Evolutionary conservation across 2,113 vertebrate species (phyloP), one percentile per base, ranked within the genome.

Genomic region (Hemiscyllium ocellatum): DNA sequence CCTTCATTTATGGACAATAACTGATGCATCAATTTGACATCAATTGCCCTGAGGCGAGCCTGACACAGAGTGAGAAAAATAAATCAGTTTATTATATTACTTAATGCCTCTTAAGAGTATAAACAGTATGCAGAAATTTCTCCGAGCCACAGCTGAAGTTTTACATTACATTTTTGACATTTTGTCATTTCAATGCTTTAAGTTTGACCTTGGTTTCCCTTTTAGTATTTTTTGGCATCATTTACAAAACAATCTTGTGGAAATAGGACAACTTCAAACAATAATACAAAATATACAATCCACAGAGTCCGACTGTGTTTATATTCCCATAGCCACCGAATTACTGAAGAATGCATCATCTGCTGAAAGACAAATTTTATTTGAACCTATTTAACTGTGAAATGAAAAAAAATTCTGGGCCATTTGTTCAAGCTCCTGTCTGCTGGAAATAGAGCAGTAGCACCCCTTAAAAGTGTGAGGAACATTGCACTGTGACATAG

Each of bases 1-100:
- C 97, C 99, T 96, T 99, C 99, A 61, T 99, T 99, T 97, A 99
- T 99, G 33, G 98, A 96, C n/a, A 99, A 98, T 0, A 99, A 97
- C 96, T 99, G 99, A 94, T 98, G 98, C 99, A 99, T 99, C 95
- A 99, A 98, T 96, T 98, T 98, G 69, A 98, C 98, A 0, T 99
- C 99, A 0, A 98, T 98, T 96, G 98, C 98, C 96, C 99, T 98
- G 70, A 99, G 98, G 96, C 98, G 98, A 78, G 98, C 97, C 99
- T 99, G 20, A 47, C 42, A 42, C 12, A 95, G 42, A 95, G 47
- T 72, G 72, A 33, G 22, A 47, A 24, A 72, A 95, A 95, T 50
- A 69, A 76, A 19, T 61, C 3, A 72, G 42, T 95, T 52, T 4
- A 37, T 80, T 29, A 29, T 42, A 72, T 26, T 24, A 95, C 22